phyloP scores from a whole-genome alignment of 2,888 invertebrate species.

The Hemithea aestivaria region DNA sequence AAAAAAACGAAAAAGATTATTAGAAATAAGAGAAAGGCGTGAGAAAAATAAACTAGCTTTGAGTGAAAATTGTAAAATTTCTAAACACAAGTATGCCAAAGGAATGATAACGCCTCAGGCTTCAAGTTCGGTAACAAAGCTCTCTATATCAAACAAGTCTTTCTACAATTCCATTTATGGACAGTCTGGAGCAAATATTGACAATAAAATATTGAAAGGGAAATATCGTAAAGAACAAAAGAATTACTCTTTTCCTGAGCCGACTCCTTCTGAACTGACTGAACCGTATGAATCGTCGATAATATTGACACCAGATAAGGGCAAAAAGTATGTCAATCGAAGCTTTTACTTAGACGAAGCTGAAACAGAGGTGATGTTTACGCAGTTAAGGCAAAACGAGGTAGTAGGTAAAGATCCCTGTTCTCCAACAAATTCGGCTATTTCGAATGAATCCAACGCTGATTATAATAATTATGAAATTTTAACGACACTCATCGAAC shows the following conservation, averaged over 20 bases:
- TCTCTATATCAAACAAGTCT: conserved; percentile 70
- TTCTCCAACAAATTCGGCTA: conserved; percentile 42
- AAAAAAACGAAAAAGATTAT: conserved; percentile 56
- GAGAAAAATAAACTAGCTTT: conserved; percentile 58
- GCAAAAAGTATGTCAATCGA: conserved; percentile 46
- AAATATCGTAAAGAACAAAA: conserved; percentile 29
- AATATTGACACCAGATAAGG: conserved; percentile 28
- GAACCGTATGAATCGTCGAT: conserved; percentile 28
- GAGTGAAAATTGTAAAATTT: conserved; percentile 52
- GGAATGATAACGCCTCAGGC: conserved; percentile 49
- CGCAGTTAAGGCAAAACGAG: conserved; percentile 38
- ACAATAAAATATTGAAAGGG: conserved; percentile 30
- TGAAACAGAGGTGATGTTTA: conserved; percentile 55
- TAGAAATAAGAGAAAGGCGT: conserved; percentile 62
- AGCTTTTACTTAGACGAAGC: conserved; percentile 59
- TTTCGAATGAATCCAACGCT: conserved; percentile 40
- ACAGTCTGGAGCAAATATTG: conserved; percentile 31
- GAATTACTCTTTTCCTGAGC: conserved; percentile 22
- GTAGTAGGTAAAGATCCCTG: conserved; percentile 24
- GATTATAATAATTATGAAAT: conserved; percentile 36
- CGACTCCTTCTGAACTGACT: conserved; percentile 22
- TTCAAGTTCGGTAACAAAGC: conserved; percentile 61
- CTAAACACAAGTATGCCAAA: conserved; percentile 51
- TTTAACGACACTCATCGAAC: conserved; percentile 33
- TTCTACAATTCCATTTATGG: conserved; percentile 72